phyloP scores from a whole-genome alignment of 2,797 vertebrate species.

The Yasuhikotakia modesta region DNA sequence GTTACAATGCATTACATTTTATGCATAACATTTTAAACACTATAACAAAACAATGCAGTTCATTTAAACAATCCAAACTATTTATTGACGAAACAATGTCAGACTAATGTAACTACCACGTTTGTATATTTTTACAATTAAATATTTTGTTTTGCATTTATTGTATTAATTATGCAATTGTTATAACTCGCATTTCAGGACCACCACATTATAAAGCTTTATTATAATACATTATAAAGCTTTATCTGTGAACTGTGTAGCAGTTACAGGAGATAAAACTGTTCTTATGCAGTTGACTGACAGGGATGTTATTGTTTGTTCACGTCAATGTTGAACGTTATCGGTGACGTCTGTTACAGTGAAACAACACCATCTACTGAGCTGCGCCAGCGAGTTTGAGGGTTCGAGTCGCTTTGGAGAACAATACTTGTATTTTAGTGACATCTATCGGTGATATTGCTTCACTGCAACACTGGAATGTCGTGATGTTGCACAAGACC shows the following conservation, averaged over 20 bases:
- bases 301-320: background rate
- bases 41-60: no score
- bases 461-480: slow-evolving; percentile 1
- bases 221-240: background rate
- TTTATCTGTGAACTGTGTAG: slow-evolving; percentile 6
- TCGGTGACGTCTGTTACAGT: background rate
- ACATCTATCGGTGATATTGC: slow-evolving; percentile 64
- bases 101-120: no score
- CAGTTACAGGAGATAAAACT: slow-evolving; percentile 7
- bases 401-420: background rate
- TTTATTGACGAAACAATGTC: background rate
- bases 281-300: slow-evolving; percentile 9
- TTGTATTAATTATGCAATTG: background rate
- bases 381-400: no score
- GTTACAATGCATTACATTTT: background rate
- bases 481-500: no score
- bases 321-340: background rate
- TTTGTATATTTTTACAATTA: background rate
- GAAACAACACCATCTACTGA: slow-evolving; percentile 35
- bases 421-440: slow-evolving; percentile 36
- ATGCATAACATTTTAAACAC: no score
- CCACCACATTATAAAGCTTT: slow-evolving; percentile 65
- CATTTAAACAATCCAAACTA: no score
- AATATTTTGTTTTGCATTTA: no score
- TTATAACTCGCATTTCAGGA: slow-evolving; percentile 59